Percentiles rank a stretch among this genome's conserved stretches.
Conservation (phyloP, 2,888 invertebrate genomes). For the Phaonia tiefii region DNA sequence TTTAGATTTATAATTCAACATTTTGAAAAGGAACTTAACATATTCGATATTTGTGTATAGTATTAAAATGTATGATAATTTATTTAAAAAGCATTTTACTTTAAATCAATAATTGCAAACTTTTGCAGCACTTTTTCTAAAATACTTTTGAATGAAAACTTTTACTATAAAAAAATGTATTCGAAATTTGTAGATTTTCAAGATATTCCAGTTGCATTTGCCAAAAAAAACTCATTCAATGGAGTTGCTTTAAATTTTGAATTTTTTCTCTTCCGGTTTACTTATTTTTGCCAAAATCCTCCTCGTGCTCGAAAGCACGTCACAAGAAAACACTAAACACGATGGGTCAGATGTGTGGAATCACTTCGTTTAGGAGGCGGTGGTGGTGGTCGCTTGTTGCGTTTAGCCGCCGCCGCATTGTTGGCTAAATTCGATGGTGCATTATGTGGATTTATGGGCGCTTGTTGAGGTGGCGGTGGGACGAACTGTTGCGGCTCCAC, state of each 20-base stretch:
- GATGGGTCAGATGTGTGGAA: slow-evolving; percentile 88
- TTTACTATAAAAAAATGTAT: slow-evolving; percentile 1
- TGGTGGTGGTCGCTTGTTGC: slow-evolving; percentile 90
- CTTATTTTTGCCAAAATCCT: slow-evolving; percentile 43
- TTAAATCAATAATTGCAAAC: slow-evolving; percentile 24
- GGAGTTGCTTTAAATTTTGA: too few species aligned
- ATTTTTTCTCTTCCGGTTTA: neutral
- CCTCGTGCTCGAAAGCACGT: slow-evolving; percentile 59
- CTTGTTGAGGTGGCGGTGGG: neutral
- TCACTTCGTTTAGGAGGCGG: slow-evolving; percentile 95
- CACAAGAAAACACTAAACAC: slow-evolving; percentile 73
- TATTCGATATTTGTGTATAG: neutral
- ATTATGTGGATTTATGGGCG: neutral
- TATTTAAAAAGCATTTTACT: neutral
- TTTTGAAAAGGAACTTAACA: slow-evolving; percentile 27
- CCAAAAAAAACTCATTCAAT: slow-evolving; percentile 1
- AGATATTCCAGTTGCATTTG: slow-evolving; percentile 12
- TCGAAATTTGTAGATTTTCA: slow-evolving; percentile 17
- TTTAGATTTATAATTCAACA: slow-evolving; percentile 27
- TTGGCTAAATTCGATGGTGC: slow-evolving; percentile 13
- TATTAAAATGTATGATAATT: neutral
- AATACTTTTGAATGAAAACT: slow-evolving; percentile 1
- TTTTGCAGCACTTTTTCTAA: slow-evolving; percentile 31
- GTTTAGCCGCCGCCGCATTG: slow-evolving; percentile 70
- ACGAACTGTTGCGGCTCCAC: slow-evolving; percentile 62